Conservation (phyloP, 30 jellyfish, hydroid and myxozoan genomes). For the Pseudorhiza aurosa region DNA sequence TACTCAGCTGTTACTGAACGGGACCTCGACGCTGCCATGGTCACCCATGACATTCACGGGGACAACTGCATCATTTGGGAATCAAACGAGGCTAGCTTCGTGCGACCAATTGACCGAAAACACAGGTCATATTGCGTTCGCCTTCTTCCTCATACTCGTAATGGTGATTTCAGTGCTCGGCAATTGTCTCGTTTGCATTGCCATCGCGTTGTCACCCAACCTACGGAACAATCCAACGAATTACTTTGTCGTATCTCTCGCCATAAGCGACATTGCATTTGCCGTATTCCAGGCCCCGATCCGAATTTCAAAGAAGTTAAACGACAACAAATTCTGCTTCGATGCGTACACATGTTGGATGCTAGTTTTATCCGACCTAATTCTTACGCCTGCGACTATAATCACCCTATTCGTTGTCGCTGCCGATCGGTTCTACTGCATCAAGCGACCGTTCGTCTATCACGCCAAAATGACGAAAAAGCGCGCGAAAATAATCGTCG, state of each 20-base stretch:
- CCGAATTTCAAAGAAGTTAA: slow-evolving; percentile 1
- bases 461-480: slow-evolving; percentile 27
- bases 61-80: background rate
- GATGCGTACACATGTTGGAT: slow-evolving; percentile 22
- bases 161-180: slow-evolving; percentile 42
- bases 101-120: slow-evolving; percentile 6
- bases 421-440: slow-evolving; percentile 55
- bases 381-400: slow-evolving; percentile 45
- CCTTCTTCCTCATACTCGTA: slow-evolving; percentile 22
- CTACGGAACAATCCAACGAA: slow-evolving; percentile 54
- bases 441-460: slow-evolving; percentile 47
- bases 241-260: slow-evolving; percentile 61
- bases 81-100: background rate
- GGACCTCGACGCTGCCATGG: background rate
- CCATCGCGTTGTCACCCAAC: slow-evolving; percentile 34
- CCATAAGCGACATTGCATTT: slow-evolving; percentile 63
- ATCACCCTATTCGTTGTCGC: slow-evolving; percentile 65
- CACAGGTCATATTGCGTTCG: slow-evolving; percentile 14
- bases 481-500: slow-evolving; percentile 27
- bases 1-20: background rate
- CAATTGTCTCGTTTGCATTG: slow-evolving; percentile 54
- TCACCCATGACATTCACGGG: background rate
- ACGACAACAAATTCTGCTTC: slow-evolving; percentile 33
- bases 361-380: slow-evolving; percentile 44
- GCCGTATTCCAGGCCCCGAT: slow-evolving; percentile 54